These are phyloP conservation scores for Latheticus oryzae DNA, from an alignment of 2,888 invertebrate species.

Conservation along the genomic window DNA sequence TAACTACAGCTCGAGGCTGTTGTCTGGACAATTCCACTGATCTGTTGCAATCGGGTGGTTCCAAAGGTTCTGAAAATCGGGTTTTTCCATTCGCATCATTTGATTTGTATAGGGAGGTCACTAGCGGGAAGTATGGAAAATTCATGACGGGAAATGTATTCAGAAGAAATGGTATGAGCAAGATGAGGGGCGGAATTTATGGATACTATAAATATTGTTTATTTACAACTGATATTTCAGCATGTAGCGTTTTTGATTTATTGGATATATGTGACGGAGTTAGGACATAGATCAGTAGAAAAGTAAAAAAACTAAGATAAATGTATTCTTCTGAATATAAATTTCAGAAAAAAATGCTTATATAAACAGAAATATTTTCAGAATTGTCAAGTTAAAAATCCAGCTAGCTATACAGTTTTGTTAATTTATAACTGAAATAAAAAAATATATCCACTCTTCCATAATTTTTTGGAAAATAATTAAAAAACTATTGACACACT, in stretches of 20 bases:
- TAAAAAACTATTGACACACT: no score
- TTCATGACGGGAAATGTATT: conserved; percentile 33
- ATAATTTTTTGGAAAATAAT: no score
- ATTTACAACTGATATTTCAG: conserved; percentile 15
- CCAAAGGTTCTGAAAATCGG: conserved; percentile 63
- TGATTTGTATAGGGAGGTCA: conserved; percentile 13
- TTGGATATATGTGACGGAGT: no score
- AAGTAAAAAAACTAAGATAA: no score
- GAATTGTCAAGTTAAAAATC: no score
- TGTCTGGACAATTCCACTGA: conserved; percentile 74
- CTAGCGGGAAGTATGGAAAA: conserved; percentile 22
- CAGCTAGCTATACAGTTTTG: no score
- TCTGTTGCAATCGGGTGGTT: conserved; percentile 74
- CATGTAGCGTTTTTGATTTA: conserved; percentile 18
- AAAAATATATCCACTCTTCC: no score
- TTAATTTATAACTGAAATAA: no score
- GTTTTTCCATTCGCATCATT: conserved; percentile 3
- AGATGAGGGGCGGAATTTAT: conserved; percentile 30
- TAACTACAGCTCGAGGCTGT: conserved; percentile 75
- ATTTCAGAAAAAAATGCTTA: no score
- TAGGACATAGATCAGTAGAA: no score
- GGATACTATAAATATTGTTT: conserved; percentile 28
- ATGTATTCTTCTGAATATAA: no score
- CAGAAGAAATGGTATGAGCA: conserved; percentile 7
- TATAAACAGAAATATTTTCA: no score